A percentile compares a stretch with the other conserved stretches of the same genome.
These are phyloP conservation scores for Bilobella aurantiaca DNA, from an alignment of 1,140 invertebrate genomes.

Conservation along the genomic window DNA sequence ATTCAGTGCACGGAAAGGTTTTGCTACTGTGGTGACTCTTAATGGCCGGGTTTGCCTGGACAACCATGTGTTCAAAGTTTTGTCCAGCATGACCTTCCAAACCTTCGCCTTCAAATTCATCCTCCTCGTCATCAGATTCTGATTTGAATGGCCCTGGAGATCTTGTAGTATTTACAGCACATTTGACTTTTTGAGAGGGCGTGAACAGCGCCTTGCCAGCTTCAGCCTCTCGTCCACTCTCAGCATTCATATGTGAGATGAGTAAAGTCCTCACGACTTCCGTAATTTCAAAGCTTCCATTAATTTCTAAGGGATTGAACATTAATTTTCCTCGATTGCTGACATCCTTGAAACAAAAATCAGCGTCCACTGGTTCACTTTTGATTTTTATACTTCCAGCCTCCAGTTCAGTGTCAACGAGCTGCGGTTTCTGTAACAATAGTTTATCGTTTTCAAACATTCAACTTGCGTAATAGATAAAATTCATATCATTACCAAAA, in stretches of 20 bases:
- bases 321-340: too few species aligned
- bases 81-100: neutral
- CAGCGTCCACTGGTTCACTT: too few species aligned
- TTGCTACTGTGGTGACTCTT: neutral
- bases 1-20: conserved; percentile 17
- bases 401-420: too few species aligned
- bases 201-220: neutral
- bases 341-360: too few species aligned
- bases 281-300: neutral
- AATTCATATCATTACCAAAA: neutral
- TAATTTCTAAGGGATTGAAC: neutral
- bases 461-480: too few species aligned
- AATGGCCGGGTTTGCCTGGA: neutral
- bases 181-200: too few species aligned
- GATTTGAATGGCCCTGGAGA: too few species aligned
- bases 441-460: too few species aligned
- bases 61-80: neutral
- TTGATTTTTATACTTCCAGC: too few species aligned
- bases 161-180: too few species aligned
- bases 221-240: neutral
- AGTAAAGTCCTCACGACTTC: neutral
- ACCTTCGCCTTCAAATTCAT: conserved; percentile 1
- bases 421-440: too few species aligned
- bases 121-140: conserved; percentile 16
- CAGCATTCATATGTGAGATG: conserved; percentile 2